Conservation (phyloP, 2,888 invertebrate species). For the Teleogryllus oceanicus region DNA sequence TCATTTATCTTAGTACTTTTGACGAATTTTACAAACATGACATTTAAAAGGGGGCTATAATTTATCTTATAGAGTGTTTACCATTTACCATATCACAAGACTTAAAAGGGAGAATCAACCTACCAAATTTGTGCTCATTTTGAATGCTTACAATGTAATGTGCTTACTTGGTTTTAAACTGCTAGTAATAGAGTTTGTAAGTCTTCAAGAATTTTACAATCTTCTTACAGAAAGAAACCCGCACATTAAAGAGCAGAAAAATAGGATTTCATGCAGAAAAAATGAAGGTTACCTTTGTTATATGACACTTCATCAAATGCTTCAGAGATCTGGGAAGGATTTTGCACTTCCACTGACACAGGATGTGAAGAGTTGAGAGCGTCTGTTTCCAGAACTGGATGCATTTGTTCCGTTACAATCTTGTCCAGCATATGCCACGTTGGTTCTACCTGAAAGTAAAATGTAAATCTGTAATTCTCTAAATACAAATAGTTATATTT, state of each 20-base stretch:
- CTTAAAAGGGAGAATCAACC: no score
- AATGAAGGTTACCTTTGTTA: conserved; percentile 33
- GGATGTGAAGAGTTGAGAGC: conserved; percentile 32
- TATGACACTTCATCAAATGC: conserved; percentile 35
- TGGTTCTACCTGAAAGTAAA: conserved; percentile 30
- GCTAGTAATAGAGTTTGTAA: no score
- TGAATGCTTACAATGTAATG: no score
- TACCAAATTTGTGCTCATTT: no score
- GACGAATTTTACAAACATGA: no score
- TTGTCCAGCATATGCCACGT: conserved; percentile 31
- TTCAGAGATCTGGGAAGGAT: conserved; percentile 32
- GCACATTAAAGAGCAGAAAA: background rate
- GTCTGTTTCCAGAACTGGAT: conserved; percentile 30
- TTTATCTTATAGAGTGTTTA: no score
- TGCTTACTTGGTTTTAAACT: no score
- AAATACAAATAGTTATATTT: background rate
- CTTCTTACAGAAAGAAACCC: no score
- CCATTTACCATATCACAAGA: no score
- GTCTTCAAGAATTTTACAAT: no score
- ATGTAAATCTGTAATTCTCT: background rate
- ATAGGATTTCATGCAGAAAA: background rate
- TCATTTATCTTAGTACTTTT: no score
- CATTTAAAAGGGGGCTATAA: no score
- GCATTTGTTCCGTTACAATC: conserved; percentile 32
- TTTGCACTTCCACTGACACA: conserved; percentile 29